A percentile compares a stretch with the other conserved stretches of the same genome.
These are phyloP conservation scores for Phymastichus coffea DNA, from an alignment of 1,140 invertebrate genomes.

Conservation along the genomic window DNA sequence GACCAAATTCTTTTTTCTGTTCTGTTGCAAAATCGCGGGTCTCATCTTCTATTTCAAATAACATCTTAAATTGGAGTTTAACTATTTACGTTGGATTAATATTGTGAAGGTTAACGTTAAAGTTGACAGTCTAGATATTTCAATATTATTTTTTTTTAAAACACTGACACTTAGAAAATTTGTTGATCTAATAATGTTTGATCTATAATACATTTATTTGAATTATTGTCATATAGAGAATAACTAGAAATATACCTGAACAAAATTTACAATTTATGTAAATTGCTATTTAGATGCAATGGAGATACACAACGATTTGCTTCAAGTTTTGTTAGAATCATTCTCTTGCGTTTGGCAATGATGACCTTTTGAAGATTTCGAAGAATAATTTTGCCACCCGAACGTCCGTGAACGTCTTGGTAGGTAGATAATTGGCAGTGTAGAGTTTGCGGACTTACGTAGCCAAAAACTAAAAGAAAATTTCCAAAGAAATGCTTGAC, in stretches of 20 bases:
- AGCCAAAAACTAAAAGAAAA: conserved; percentile 39
- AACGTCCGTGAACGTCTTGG: conserved; percentile 41
- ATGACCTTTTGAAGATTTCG: conserved; percentile 31
- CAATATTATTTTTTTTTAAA: too few species aligned
- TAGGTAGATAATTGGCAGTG: conserved; percentile 37
- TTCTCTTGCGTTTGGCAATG: background rate
- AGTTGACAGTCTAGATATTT: too few species aligned
- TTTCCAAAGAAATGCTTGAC: conserved; percentile 51
- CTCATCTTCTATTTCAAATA: conserved; percentile 39
- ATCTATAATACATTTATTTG: too few species aligned
- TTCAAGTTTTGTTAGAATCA: background rate
- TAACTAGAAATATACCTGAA: too few species aligned
- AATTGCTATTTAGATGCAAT: too few species aligned
- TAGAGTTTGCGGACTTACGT: conserved; percentile 33
- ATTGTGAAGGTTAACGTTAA: too few species aligned
- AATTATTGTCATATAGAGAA: too few species aligned
- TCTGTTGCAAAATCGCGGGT: conserved; percentile 38
- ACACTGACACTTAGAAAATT: too few species aligned
- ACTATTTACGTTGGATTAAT: too few species aligned
- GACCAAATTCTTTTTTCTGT: conserved; percentile 35
- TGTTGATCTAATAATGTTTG: too few species aligned
- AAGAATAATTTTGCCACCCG: conserved; percentile 39
- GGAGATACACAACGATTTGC: background rate
- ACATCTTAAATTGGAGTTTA: conserved; percentile 31
- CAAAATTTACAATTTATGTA: too few species aligned